phyloP scores from a whole-genome alignment of 2,113 vertebrate species.

The Megatriorchis doriae region DNA sequence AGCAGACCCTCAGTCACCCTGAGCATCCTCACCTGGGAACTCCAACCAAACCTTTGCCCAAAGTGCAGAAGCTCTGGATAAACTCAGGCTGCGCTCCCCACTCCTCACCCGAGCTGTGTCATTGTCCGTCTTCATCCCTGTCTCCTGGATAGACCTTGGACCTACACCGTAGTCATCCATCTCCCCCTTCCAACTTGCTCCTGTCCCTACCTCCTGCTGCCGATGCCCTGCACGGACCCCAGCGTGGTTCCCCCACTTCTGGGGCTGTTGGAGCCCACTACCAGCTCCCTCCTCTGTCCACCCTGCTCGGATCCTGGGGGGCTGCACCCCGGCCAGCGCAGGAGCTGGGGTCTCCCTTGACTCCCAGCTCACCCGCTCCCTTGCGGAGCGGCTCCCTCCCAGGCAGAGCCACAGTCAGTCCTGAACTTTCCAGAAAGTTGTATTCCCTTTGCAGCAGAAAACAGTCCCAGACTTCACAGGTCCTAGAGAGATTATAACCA shows the following conservation, averaged over 20 bases:
- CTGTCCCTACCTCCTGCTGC: neutral
- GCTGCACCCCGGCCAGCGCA: neutral
- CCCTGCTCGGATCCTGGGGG: too few species aligned
- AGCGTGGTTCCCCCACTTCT: neutral
- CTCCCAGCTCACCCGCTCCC: neutral
- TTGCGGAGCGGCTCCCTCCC: neutral
- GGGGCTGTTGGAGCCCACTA: neutral
- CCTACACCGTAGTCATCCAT: accelerated
- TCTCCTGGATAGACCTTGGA: neutral
- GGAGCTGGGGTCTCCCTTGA: neutral
- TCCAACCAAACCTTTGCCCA: neutral
- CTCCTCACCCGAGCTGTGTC: neutral
- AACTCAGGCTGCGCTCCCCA: neutral
- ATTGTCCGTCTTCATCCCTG: neutral
- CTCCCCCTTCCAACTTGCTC: neutral
- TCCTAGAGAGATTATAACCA: neutral
- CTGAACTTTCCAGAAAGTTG: neutral
- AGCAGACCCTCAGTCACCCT: neutral
- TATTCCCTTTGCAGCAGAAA: neutral
- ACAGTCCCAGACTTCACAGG: neutral
- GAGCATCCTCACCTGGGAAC: neutral
- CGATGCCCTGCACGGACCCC: neutral
- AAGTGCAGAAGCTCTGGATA: neutral
- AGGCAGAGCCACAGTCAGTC: neutral
- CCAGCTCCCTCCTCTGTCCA: neutral